These are phyloP conservation scores for Temnothorax rugatulus DNA, from an alignment of 2,888 invertebrate species.

Conservation along the genomic window DNA sequence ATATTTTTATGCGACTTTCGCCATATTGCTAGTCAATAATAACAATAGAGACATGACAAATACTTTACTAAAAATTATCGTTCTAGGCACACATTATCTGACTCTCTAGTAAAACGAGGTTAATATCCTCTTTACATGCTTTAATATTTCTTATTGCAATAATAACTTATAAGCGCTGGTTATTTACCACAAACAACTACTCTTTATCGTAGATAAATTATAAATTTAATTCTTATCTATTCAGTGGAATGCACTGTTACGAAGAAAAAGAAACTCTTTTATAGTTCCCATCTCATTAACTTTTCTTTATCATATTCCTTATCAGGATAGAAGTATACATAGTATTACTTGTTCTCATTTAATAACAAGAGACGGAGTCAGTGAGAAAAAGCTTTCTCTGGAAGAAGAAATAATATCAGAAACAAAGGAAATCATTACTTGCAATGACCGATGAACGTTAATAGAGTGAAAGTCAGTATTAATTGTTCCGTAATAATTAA, in stretches of 20 bases:
- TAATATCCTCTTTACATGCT: slow-evolving; percentile 80
- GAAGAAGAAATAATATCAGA: not conserved
- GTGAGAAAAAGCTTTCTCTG: not conserved
- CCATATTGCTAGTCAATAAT: not conserved
- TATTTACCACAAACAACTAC: slow-evolving; percentile 62
- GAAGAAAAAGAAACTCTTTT: not conserved
- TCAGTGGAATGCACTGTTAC: not conserved
- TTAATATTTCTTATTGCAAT: slow-evolving; percentile 75
- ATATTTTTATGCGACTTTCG: not conserved
- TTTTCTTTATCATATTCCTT: slow-evolving; percentile 21
- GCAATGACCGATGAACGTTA: not conserved
- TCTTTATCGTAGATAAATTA: slow-evolving; percentile 26
- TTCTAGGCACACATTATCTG: slow-evolving; percentile 46
- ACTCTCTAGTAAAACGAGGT: slow-evolving; percentile 74
- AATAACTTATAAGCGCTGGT: slow-evolving; percentile 72
- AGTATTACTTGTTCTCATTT: not conserved
- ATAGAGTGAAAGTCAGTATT: slow-evolving; percentile 31
- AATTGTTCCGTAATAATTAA: slow-evolving; percentile 48
- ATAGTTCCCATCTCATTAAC: not conserved
- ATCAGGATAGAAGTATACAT: not conserved
- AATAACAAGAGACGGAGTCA: not conserved
- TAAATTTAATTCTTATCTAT: slow-evolving; percentile 10
- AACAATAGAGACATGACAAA: not conserved
- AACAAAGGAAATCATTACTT: not conserved
- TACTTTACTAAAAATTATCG: slow-evolving; percentile 12